These are phyloP conservation scores for Standfussiana lucernea DNA, from an alignment of 2,888 invertebrate species.

Conservation along the genomic window DNA sequence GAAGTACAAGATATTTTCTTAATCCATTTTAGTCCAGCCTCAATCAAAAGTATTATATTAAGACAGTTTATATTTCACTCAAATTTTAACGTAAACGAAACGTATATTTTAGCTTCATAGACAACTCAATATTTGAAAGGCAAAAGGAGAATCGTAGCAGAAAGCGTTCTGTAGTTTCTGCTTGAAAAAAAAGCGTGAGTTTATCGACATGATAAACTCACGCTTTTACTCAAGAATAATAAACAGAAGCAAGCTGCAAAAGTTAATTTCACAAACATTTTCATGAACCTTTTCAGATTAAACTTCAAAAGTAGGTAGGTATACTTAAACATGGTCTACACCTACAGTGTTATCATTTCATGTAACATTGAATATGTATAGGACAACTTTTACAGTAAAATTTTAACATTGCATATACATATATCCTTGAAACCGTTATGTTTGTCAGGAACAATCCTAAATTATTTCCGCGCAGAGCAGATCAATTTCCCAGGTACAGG, in stretches of 20 bases:
- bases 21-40: not conserved
- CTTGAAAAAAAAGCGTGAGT: not conserved
- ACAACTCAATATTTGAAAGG: not conserved
- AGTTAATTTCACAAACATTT: not conserved
- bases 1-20: not conserved
- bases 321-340: slow-evolving; percentile 22
- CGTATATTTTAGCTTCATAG: not conserved
- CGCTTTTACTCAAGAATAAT: not conserved
- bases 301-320: slow-evolving; percentile 4
- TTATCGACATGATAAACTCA: too few species aligned
- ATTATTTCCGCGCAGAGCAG: too few species aligned
- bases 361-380: slow-evolving; percentile 34
- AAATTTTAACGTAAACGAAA: not conserved
- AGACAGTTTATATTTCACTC: not conserved
- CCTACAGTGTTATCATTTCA: slow-evolving; percentile 32
- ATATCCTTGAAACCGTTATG: too few species aligned
- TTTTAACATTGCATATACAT: too few species aligned
- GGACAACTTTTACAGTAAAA: too few species aligned
- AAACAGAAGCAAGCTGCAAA: not conserved
- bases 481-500: too few species aligned
- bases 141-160: not conserved
- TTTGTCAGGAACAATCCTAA: too few species aligned
- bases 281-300: slow-evolving; percentile 15
- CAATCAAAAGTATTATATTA: not conserved
- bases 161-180: not conserved